phyloP scores from a whole-genome alignment of 2,113 vertebrate genomes.

The Campylomormyrus tamandua region DNA sequence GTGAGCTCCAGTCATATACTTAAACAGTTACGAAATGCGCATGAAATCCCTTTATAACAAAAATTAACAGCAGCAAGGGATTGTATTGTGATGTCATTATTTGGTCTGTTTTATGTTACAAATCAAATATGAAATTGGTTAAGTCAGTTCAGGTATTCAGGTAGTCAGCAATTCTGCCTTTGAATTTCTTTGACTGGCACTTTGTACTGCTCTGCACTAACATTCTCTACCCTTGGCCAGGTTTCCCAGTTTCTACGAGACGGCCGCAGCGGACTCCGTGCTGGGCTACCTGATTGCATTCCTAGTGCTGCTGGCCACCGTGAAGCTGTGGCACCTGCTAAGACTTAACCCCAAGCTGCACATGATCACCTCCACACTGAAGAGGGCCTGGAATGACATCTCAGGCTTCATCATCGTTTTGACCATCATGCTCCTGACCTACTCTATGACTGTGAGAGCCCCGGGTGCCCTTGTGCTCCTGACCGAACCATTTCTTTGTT shows the following conservation, averaged over 20 bases:
- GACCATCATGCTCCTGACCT: constrained; percentile 82
- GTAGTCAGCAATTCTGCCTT: not conserved
- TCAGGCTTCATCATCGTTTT: constrained; percentile 82
- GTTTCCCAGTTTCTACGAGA: constrained; percentile 79
- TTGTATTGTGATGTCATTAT: not conserved
- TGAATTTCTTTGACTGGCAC: not conserved
- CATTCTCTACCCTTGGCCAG: constrained; percentile 44
- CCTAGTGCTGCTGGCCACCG: constrained; percentile 81
- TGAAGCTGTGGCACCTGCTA: constrained; percentile 91
- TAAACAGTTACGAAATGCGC: not conserved
- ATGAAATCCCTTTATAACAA: not conserved
- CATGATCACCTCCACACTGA: constrained; percentile 83
- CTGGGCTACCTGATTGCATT: constrained; percentile 90
- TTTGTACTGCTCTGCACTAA: not conserved
- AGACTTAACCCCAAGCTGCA: constrained; percentile 87
- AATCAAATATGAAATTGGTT: not conserved
- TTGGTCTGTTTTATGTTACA: not conserved
- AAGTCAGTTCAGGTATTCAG: not conserved
- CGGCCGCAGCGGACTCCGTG: constrained; percentile 72
- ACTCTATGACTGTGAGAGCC: constrained; percentile 78
- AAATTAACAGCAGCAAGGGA: not conserved
- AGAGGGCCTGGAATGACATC: constrained; percentile 85
- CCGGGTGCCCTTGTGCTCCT: constrained; percentile 17
- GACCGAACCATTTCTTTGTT: not conserved
- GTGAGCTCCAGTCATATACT: not conserved